Evolutionary conservation across 2,888 invertebrate species (phyloP), one percentile per base, ranked within the genome.

Genomic region (Callyntrura guangdongensis): DNA sequence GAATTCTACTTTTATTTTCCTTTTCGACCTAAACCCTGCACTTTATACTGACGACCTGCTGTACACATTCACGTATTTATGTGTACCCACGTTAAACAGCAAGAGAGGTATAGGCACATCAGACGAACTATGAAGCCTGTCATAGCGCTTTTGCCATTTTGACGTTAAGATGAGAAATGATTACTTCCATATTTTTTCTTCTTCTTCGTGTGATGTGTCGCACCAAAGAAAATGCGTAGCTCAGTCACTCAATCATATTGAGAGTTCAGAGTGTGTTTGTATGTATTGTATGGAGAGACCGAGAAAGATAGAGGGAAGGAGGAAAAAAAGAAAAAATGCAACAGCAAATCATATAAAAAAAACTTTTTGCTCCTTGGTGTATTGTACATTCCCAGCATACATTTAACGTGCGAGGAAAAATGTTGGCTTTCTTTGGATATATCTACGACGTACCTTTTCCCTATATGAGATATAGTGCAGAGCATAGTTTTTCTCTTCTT

Each of bases 161-260:
- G 89, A 89, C 89, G 89, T 89, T 89, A 89, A 89, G 89, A 89
- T 89, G 89, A 89, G 89, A 89, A 87, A 89, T 89, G 89, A 89
- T 89, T 89, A 74, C 89, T 74, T 83, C 83, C 83, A 83, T 59
- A 74, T 83, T 86, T 82, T 77, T 64, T 83, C 83, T 61, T 64
- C 64, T 36, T 82, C 22, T 49, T 49, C 79, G 47, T 82, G 59
- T n/a, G 47, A 36, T 81, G 53, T 81, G 59, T 81, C 59, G 77
- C 77, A 77, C 77, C 56, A 77, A 36, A 59, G 8, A 81, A 56
- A 81, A 61, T 81, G 81, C 61, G 77, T 77, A 77, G 53, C 53
- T 77, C 77, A 77, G 77, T 77, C 77, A 77, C 77, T 77, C 77
- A 77, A 77, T 77, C 77, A 77, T 77, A 77, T 53, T 53, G 77